Evolutionary conservation across 2,888 invertebrate species (phyloP).

Genomic region (Mystacides longicornis): DNA sequence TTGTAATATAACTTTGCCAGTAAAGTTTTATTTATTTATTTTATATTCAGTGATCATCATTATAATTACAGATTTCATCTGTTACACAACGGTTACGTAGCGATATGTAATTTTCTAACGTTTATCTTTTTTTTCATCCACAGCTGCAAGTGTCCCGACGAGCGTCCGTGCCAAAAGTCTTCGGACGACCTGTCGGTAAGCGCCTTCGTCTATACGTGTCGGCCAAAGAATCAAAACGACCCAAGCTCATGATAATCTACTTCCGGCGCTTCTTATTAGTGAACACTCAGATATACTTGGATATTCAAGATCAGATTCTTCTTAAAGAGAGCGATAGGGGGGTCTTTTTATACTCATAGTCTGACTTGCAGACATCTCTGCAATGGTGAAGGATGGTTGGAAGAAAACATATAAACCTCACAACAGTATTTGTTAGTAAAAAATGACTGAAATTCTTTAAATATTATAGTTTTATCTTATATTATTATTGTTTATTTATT

Average conservation of each 20-base stretch:
- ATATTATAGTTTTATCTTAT: neutral
- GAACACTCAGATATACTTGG: neutral
- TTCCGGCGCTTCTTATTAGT: neutral
- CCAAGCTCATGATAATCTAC: neutral
- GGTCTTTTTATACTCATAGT: neutral
- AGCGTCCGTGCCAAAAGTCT: constrained; percentile 41
- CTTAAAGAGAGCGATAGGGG: neutral
- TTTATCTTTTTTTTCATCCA: constrained; percentile 3
- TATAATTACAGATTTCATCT: neutral
- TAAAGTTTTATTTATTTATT: too few relatives aligned
- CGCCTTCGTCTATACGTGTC: constrained; percentile 53
- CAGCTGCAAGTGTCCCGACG: constrained; percentile 47
- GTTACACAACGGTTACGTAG: too few relatives aligned
- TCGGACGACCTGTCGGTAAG: constrained; percentile 52
- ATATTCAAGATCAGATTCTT: neutral
- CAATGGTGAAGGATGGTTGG: neutral
- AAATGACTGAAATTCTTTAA: constrained; percentile 2
- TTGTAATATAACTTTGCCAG: too few relatives aligned
- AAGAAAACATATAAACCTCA: neutral
- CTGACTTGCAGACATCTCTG: neutral
- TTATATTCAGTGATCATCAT: neutral
- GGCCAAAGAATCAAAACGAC: neutral
- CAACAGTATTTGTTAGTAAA: neutral
- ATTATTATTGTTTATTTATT: too few relatives aligned
- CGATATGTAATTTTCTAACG: too few relatives aligned